Base-by-base conservation (phyloP, 1,140 invertebrate genomes). In the Drosophila oshimai region DNA sequence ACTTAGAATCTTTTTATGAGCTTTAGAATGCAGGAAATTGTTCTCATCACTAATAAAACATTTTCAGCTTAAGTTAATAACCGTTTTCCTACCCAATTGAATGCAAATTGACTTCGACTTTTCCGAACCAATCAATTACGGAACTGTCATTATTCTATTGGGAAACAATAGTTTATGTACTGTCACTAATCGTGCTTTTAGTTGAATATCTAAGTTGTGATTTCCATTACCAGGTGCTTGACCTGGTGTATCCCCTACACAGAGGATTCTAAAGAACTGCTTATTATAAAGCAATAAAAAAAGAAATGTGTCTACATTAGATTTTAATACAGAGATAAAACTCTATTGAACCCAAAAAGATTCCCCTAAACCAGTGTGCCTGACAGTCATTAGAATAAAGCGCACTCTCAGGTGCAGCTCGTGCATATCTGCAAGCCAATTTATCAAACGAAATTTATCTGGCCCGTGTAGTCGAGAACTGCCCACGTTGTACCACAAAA, bases 321-420 rank as follows among this genome's bases (percentile, higher is more conserved):
- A 44, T 22, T 31, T 1, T 22, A 7, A 15, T 15, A n/a, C n/a
- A n/a, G n/a, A n/a, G n/a, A n/a, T n/a, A n/a, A n/a, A n/a, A n/a
- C n/a, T n/a, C n/a, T n/a, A n/a, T n/a, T n/a, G n/a, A n/a, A n/a
- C n/a, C n/a, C n/a, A n/a, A n/a, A n/a, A n/a, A n/a, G n/a, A n/a
- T n/a, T 72, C 46, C 6, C 41, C 31, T 10, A 36, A 33, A 37
- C 61, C 78, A 81, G 62, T 80, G 80, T 79, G 60, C 20, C 54
- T 18, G 37, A 6, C 12, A 26, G 57, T 70, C 79, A 78, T 78
- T 71, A 50, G 50, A 74, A 61, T 71, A 53, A 62, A 78, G 68
- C 62, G 68, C 68, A 83, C 53, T 83, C 61, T 64, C 74, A 83
- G 73, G 42, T 84, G 74, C 57, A 77, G 51, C 53, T 77, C 57